A percentile compares a stretch with the other conserved stretches of the same genome.
phyloP scores from a whole-genome alignment of 2,113 vertebrate species.

The Amblyopsis rosae region DNA sequence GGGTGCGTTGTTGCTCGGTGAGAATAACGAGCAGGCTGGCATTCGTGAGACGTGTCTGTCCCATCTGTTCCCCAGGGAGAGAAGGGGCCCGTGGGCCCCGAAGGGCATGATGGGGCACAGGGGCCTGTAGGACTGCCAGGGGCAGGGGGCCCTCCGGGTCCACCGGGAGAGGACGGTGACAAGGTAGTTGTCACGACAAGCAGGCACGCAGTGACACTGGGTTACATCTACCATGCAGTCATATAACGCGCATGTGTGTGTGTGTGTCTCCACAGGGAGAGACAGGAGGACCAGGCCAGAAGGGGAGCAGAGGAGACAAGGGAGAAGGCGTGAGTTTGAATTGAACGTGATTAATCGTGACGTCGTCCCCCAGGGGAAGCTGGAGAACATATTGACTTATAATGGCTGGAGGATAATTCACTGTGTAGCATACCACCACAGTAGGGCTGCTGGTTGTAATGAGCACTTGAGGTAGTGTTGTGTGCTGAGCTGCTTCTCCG shows the following conservation, averaged over 20 bases:
- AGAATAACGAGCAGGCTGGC: conserved; percentile 28
- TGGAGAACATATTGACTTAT: conserved; percentile 14
- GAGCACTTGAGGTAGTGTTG: neutral
- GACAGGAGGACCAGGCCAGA: conserved; percentile 84
- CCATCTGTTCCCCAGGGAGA: conserved; percentile 81
- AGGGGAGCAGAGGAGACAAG: conserved; percentile 91
- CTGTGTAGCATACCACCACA: conserved; percentile 7
- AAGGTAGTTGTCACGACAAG: conserved; percentile 74
- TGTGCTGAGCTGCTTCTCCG: conserved; percentile 17
- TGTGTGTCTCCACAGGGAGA: conserved; percentile 79
- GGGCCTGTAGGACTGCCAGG: conserved; percentile 83
- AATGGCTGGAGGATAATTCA: conserved; percentile 26
- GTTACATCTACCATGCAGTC: neutral
- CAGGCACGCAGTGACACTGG: neutral
- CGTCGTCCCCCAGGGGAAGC: conserved; percentile 9
- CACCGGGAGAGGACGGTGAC: conserved; percentile 89
- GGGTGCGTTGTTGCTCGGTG: conserved; percentile 26
- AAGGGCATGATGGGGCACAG: conserved; percentile 82
- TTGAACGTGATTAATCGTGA: neutral
- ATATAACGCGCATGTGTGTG: conserved; percentile 1
- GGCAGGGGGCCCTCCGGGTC: conserved; percentile 75
- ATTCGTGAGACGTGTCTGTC: conserved; percentile 25
- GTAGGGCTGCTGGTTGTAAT: conserved; percentile 20
- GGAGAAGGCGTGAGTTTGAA: conserved; percentile 83
- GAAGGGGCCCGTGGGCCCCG: conserved; percentile 79